Base-by-base conservation (phyloP, 2,888 invertebrate genomes). In the Bimastos eiseni region DNA sequence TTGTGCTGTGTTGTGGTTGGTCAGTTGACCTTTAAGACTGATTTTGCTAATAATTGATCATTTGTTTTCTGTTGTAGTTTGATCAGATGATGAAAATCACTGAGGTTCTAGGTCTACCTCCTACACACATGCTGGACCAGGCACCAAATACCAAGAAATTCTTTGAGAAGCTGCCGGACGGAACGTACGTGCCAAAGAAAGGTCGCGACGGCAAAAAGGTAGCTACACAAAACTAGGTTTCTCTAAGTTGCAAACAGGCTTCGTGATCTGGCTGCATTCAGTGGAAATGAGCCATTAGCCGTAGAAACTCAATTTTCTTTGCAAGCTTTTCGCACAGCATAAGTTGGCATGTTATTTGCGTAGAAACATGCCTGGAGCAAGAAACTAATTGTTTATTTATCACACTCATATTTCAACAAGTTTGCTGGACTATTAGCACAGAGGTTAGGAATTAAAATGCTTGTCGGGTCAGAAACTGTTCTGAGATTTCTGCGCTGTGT, bases 31-130 rank as follows among this genome's bases (percentile, higher is more conserved):
- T 49, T 21, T 49, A 49, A 49, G 5, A 49, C 49, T 24, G 49
- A 44, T 44, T 0, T 55, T 55, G 55, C 30, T 70, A 70, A n/a
- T 70, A 24, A 11, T 70, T 70, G 30, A 8, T 70, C n/a, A 11
- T 70, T 24, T 70, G n/a, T 70, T 49, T 70, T 70, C 38, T 37
- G 36, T 30, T 89, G 89, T 94, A 97, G 96, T 96, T 98, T 94
- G 99, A 99, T 96, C 99, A 99, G 96, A 98, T 99, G 98, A 99
- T 99, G 96, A 99, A 99, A 96, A 99, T 99, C 93, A 98, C 99
- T 91, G 99, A 99, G 96, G 99, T 99, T 92, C 96, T 99, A 93
- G 99, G 99, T 92, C 98, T 99, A 97, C 99, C 99, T 93, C 99
- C 99, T 8, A 97, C 97, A 95, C 97, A 98, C 95, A 96, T 99